A percentile compares a stretch with the other conserved stretches of the same genome.
These are phyloP conservation scores for Metopolophium dirhodum DNA, from an alignment of 1,140 invertebrate genomes.

Conservation along the genomic window DNA sequence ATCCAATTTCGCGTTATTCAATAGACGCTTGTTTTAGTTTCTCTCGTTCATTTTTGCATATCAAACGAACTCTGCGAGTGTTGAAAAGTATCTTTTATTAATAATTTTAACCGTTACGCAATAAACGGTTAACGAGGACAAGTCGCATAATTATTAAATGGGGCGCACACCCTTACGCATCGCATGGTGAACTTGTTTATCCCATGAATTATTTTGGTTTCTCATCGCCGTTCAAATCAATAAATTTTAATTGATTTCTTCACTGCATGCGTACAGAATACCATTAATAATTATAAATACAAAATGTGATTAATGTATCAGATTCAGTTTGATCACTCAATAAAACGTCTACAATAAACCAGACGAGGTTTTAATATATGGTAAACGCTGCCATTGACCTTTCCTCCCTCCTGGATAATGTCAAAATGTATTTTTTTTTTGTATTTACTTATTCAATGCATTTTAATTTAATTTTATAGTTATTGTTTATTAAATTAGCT, in stretches of 20 bases:
- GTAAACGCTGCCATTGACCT: neutral
- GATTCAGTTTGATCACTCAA: neutral
- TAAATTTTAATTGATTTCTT: conserved; percentile 12
- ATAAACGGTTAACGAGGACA: conserved; percentile 22
- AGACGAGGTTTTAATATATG: neutral
- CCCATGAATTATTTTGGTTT: neutral
- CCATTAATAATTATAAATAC: neutral
- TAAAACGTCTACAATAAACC: neutral
- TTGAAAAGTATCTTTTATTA: conserved; percentile 24
- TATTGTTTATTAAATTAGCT: neutral
- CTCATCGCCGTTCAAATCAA: neutral
- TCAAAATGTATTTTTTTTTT: neutral
- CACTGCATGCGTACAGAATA: neutral
- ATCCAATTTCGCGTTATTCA: conserved; percentile 9
- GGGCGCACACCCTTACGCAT: neutral
- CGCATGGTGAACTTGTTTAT: neutral
- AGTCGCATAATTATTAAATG: conserved; percentile 21
- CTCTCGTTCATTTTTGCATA: conserved; percentile 19
- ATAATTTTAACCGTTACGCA: conserved; percentile 4
- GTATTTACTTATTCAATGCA: neutral
- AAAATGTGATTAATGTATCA: neutral
- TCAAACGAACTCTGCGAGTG: neutral
- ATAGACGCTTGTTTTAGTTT: conserved; percentile 22
- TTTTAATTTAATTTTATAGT: neutral
- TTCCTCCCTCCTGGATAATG: neutral